phyloP scores from a whole-genome alignment of 2,888 invertebrate species.

The Trilocha varians region DNA sequence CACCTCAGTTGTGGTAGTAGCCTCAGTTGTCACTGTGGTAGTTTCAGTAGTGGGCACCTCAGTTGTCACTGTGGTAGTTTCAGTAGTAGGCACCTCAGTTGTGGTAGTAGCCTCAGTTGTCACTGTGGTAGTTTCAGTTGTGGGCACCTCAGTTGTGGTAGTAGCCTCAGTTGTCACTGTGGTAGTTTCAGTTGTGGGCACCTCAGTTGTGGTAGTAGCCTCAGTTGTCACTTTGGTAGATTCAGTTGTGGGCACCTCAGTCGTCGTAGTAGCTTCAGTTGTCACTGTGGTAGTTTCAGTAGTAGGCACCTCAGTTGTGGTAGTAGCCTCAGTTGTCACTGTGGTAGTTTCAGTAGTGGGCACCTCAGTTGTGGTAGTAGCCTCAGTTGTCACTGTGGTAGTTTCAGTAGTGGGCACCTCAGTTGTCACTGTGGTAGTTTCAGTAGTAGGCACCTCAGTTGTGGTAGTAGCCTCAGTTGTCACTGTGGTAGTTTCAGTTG shows the following conservation, averaged over 20 bases:
- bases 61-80: no score
- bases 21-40: not conserved
- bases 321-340: not conserved
- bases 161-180: no score
- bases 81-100: no score
- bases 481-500: not conserved
- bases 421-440: not conserved
- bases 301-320: slow-evolving; percentile 4
- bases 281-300: slow-evolving; percentile 1
- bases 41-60: not conserved
- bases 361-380: not conserved
- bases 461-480: slow-evolving; percentile 7
- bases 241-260: slow-evolving; percentile 1
- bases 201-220: not conserved
- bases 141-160: no score
- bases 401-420: slow-evolving; percentile 1
- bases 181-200: not conserved
- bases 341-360: not conserved
- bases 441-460: not conserved
- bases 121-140: no score
- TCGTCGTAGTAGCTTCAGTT: not conserved
- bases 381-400: not conserved
- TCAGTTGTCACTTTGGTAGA: not conserved
- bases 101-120: not conserved
- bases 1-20: not conserved